Percentiles rank a stretch among this genome's conserved stretches.
Conservation (phyloP, 2,888 invertebrate genomes). For the Polietes domitor region DNA sequence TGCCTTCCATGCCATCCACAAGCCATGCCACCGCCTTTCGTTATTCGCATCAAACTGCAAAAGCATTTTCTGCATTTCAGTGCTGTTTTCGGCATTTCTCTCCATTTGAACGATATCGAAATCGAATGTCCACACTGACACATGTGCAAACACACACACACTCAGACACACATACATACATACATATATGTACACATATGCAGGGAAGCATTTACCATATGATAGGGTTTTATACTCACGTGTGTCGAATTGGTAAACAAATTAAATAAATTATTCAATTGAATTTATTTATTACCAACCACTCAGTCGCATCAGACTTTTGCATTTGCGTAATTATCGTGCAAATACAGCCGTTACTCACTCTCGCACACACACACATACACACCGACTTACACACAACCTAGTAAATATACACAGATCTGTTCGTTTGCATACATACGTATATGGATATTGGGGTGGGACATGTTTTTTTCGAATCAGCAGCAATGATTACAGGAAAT, state of each 20-base stretch:
- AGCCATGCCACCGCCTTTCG: slow-evolving; percentile 53
- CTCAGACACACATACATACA: neutral
- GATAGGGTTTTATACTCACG: slow-evolving; percentile 64
- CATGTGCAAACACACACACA: neutral
- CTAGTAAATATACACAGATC: neutral
- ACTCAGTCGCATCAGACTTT: slow-evolving; percentile 69
- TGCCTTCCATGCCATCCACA: slow-evolving; percentile 47
- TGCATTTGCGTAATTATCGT: slow-evolving; percentile 77
- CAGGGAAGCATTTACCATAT: slow-evolving; percentile 55
- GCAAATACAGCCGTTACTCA: slow-evolving; percentile 65
- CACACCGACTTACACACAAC: neutral
- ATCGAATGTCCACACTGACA: neutral
- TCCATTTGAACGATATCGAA: slow-evolving; percentile 26
- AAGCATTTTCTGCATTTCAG: slow-evolving; percentile 25
- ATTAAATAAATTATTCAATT: slow-evolving; percentile 79
- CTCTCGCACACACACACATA: neutral
- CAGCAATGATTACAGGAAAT: no score
- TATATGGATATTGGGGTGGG: neutral
- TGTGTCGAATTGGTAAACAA: slow-evolving; percentile 73
- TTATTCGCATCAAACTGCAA: slow-evolving; percentile 30
- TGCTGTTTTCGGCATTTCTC: slow-evolving; percentile 5
- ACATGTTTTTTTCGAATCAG: no score
- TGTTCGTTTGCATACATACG: neutral
- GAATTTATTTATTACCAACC: slow-evolving; percentile 78
- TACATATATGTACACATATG: slow-evolving; percentile 41